These are phyloP conservation scores for Tyria jacobaeae DNA, from an alignment of 2,888 invertebrate species.

Conservation along the genomic window DNA sequence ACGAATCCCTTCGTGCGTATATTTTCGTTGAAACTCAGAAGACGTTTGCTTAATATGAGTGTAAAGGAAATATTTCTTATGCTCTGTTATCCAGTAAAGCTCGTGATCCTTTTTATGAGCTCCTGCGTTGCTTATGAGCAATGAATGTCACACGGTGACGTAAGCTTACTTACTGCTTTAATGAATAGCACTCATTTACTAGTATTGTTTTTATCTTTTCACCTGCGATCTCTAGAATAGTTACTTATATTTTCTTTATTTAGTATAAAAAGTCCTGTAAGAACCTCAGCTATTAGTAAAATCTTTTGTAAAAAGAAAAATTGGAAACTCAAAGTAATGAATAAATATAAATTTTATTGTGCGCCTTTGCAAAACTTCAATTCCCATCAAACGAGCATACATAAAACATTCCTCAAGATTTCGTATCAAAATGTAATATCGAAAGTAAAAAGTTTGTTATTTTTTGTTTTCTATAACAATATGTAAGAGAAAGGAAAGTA, in stretches of 20 bases:
- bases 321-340: conserved; percentile 15
- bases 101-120: conserved; percentile 77
- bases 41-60: conserved; percentile 60
- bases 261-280: too few species aligned
- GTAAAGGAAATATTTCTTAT: conserved; percentile 77
- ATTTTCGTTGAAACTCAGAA: conserved; percentile 58
- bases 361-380: conserved; percentile 31
- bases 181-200: conserved; percentile 35
- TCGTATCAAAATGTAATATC: conserved; percentile 45
- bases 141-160: conserved; percentile 66
- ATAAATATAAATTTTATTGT: conserved; percentile 20
- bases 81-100: conserved; percentile 70
- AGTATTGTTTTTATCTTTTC: background rate
- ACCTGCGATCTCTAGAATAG: too few species aligned
- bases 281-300: conserved; percentile 13
- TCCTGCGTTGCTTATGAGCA: conserved; percentile 68
- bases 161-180: conserved; percentile 53
- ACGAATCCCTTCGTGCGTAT: conserved; percentile 64
- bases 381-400: conserved; percentile 48
- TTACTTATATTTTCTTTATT: too few species aligned
- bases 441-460: conserved; percentile 45
- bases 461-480: conserved; percentile 38
- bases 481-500: conserved; percentile 16
- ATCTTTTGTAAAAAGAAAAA: conserved; percentile 17
- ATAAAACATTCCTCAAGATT: conserved; percentile 51